Conservation (phyloP, 2,113 vertebrate species). For the Sorex araneus region DNA sequence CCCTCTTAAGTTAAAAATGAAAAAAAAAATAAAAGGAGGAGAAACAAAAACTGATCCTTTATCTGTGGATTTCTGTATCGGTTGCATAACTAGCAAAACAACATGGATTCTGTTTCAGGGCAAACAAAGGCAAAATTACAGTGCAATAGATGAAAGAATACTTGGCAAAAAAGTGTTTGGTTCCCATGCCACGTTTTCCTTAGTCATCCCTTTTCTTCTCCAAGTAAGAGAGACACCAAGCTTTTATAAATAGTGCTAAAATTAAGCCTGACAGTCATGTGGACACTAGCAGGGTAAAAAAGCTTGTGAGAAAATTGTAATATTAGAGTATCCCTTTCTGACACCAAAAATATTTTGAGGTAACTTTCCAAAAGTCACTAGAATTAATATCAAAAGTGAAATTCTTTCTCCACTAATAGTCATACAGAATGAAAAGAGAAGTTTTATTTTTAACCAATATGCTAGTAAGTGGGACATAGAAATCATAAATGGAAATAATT, state of each 20-base stretch:
- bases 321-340: neutral
- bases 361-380: slow-evolving; percentile 44
- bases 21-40: too few relatives aligned
- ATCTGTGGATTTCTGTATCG: neutral
- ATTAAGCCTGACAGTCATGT: neutral
- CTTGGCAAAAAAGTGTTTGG: neutral
- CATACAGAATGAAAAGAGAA: slow-evolving; percentile 44
- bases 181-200: slow-evolving; percentile 13
- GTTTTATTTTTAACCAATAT: slow-evolving; percentile 70
- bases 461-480: slow-evolving; percentile 50
- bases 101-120: neutral
- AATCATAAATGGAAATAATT: slow-evolving; percentile 62
- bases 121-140: neutral
- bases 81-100: slow-evolving; percentile 23
- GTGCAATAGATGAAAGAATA: neutral
- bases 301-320: neutral
- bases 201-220: neutral
- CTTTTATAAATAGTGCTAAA: slow-evolving; percentile 56
- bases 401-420: slow-evolving; percentile 42
- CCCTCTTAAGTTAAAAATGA: neutral
- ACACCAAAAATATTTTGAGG: slow-evolving; percentile 34
- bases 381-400: slow-evolving; percentile 46
- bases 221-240: neutral
- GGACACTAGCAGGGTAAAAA: neutral
- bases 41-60: too few relatives aligned